Evolutionary conservation across 2,113 vertebrate species (phyloP).

Genomic region (Andinoacara biseriatus): DNA sequence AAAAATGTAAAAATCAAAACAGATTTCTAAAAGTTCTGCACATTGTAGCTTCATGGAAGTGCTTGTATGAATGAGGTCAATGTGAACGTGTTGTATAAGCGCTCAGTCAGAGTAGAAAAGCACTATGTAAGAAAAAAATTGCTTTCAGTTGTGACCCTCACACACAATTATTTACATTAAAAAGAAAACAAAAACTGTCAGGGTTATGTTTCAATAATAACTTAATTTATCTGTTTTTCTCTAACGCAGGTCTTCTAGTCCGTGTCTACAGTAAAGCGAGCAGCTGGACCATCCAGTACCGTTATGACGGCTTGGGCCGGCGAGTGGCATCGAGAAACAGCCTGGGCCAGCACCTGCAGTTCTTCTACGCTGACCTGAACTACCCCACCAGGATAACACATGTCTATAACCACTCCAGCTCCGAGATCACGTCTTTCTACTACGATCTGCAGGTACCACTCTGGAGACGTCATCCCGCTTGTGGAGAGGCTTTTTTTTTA

Average conservation of each 20-base stretch:
- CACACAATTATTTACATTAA: too few species aligned
- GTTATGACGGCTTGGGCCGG: constrained; percentile 93
- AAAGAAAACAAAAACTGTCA: too few species aligned
- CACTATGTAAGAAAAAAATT: too few species aligned
- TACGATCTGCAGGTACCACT: constrained; percentile 89
- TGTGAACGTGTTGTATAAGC: too few species aligned
- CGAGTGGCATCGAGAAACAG: constrained; percentile 93
- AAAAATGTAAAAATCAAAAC: not conserved
- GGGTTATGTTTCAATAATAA: too few species aligned
- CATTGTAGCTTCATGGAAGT: too few species aligned
- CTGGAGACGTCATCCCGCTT: fast-evolving
- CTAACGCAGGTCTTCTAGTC: constrained; percentile 83
- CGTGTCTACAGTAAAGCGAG: constrained; percentile 97
- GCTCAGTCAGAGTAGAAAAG: too few species aligned
- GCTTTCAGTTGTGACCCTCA: too few species aligned
- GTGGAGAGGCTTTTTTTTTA: not conserved
- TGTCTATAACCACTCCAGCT: constrained; percentile 98
- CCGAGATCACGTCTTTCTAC: constrained; percentile 97
- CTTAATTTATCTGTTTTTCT: not conserved
- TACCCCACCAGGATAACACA: constrained; percentile 97
- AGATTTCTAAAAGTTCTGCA: not conserved
- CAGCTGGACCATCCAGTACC: constrained; percentile 97
- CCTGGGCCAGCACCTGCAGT: constrained; percentile 96
- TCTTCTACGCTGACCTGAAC: constrained; percentile 96
- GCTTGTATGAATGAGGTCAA: too few species aligned